Evolutionary conservation across 1,140 invertebrate species (phyloP), one percentile per base, ranked within the genome.

Genomic region (Goniozus legneri): DNA sequence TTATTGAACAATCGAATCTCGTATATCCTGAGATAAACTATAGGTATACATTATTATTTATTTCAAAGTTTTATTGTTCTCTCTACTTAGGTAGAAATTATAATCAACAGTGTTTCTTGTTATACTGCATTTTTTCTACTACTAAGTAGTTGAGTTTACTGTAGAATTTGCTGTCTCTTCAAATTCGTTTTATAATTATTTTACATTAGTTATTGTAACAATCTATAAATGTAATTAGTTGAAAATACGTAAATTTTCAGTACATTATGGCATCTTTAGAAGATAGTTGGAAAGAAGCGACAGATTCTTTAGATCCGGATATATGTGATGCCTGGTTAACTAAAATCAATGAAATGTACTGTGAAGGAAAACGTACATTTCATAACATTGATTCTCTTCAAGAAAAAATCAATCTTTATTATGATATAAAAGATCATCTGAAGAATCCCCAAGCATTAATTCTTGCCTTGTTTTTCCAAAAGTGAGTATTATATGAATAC

Each of bases 401-500:
- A 1, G 63, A 76, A 15, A 80, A 80, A 58, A 62, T 81, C 8
- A 40, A 52, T 27, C 64, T 75, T 50, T 80, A 76, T 50, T 65
- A 78, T 33, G 67, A 73, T n/a, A 65, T 75, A 35, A 75, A 72
- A 38, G 57, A 70, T 31, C 63, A 68, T 15, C 57, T 82, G 8
- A 74, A 77, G 49, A 74, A 69, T 49, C 67, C 77, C 1, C 60
- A 72, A 47, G 73, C 76, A 39, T 60, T 80, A 10, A 63, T 78
- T 1, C 65, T 79, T 35, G 79, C 79, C 3, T 62, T 81, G 36
- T 76, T 81, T 49, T 82, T 82, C 55, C 79, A 81, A 56, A 77
- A 80, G 80, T 80, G 63, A 62, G 75, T 47, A 36, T 12, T 27
- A 37, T 4, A 43, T 30, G 7, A 31, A 31, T 30, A 18, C 8